phyloP scores from a whole-genome alignment of 92 coral and sea anemone species.

The Actinernus sp. region DNA sequence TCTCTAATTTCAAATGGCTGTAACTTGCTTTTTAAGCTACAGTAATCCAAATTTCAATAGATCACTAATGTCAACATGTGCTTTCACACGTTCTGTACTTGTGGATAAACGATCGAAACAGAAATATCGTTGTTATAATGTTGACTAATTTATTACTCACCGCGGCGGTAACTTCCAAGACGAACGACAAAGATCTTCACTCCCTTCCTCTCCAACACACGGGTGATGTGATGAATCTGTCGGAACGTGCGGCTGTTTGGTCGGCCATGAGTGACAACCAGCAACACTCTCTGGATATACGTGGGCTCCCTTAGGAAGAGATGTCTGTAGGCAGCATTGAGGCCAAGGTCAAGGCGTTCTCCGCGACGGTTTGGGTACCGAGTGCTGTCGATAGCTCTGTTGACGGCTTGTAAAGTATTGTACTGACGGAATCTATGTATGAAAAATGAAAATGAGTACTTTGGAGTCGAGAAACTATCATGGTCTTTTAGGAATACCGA shows the following conservation, averaged over 20 bases:
- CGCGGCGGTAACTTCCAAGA: conserved; percentile 64
- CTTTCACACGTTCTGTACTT: too few relatives aligned
- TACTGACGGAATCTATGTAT: conserved; percentile 74
- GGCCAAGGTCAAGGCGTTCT: conserved; percentile 72
- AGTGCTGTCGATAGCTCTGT: conserved; percentile 56
- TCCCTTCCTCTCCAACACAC: conserved; percentile 58
- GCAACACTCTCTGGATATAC: conserved; percentile 81
- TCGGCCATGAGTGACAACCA: conserved; percentile 71
- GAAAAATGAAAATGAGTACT: too few relatives aligned
- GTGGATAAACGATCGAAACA: too few relatives aligned
- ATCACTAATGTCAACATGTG: too few relatives aligned
- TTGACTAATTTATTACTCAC: background rate
- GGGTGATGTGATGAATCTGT: conserved; percentile 61
- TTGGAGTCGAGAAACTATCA: background rate
- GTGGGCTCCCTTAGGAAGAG: conserved; percentile 71
- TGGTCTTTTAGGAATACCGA: too few relatives aligned
- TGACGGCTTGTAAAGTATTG: conserved; percentile 56
- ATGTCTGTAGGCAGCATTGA: conserved; percentile 50
- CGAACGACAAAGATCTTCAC: conserved; percentile 75
- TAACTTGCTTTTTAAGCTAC: too few relatives aligned
- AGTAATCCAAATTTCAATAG: too few relatives aligned
- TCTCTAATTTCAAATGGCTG: too few relatives aligned
- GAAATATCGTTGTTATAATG: too few relatives aligned
- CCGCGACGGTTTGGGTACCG: conserved; percentile 70
- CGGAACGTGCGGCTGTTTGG: conserved; percentile 62